Evolutionary conservation across 2,888 invertebrate genomes (phyloP).

Genomic region (Lasioglossum calceatum): DNA sequence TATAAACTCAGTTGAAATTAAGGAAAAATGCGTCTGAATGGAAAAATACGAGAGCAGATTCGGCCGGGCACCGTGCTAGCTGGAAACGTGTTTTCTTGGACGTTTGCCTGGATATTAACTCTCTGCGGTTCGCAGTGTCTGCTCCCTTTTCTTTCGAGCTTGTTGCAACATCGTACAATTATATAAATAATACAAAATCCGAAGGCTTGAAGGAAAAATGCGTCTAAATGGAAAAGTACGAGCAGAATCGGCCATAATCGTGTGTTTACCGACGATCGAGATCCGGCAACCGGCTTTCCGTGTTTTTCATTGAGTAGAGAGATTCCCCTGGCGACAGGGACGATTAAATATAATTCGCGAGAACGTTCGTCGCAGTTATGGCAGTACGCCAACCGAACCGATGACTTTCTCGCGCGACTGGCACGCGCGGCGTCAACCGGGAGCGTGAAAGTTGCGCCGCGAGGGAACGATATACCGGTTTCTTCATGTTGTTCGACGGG

Average conservation of each 20-base stretch:
- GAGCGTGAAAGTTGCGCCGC: conserved; percentile 72
- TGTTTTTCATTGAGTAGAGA: background rate
- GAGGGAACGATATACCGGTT: conserved; percentile 68
- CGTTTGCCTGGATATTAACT: no score
- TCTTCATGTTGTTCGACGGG: conserved; percentile 35
- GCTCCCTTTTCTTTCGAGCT: no score
- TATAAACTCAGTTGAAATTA: background rate
- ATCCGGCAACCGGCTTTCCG: background rate
- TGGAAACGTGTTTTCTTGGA: no score
- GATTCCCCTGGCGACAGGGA: background rate
- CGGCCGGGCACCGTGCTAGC: no score
- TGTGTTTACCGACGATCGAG: background rate
- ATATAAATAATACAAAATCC: no score
- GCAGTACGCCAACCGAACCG: conserved; percentile 27
- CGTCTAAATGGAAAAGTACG: background rate
- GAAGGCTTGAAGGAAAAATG: background rate
- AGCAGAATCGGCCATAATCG: background rate
- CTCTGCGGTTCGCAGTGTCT: no score
- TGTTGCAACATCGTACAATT: no score
- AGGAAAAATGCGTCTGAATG: background rate
- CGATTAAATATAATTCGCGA: conserved; percentile 14
- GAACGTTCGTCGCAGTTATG: background rate
- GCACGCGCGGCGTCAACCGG: conserved; percentile 32
- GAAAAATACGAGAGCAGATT: background rate
- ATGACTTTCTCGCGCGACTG: conserved; percentile 44